Conservation (phyloP, 2,888 invertebrate genomes). For the Temnothorax unifasciatus region DNA sequence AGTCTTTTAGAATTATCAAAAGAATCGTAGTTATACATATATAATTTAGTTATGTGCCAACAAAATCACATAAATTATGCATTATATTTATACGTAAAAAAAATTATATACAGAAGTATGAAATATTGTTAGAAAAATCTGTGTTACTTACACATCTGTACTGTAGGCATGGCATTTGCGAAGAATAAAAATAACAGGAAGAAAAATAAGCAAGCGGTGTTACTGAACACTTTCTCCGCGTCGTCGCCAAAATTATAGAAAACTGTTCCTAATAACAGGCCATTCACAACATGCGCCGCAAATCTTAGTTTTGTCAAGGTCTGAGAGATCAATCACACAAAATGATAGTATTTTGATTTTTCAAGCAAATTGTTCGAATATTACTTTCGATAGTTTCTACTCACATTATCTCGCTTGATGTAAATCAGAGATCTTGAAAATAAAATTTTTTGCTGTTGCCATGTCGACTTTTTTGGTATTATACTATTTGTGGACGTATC, state of each 20-base stretch:
- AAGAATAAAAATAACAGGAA: conserved; percentile 89
- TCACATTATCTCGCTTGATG: conserved; percentile 86
- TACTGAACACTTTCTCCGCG: conserved; percentile 87
- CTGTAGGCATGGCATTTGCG: conserved; percentile 89
- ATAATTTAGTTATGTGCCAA: not conserved
- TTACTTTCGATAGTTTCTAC: conserved; percentile 55
- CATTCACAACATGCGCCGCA: conserved; percentile 87
- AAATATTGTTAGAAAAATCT: not conserved
- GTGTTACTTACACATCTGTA: conserved; percentile 88
- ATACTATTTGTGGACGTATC: not conserved
- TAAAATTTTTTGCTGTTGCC: conserved; percentile 86
- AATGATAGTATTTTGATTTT: not conserved
- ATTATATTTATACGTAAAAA: not conserved
- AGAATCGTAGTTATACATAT: not conserved
- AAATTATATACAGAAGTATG: not conserved
- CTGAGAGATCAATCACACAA: conserved; percentile 76
- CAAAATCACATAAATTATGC: not conserved
- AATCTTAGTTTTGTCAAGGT: conserved; percentile 87
- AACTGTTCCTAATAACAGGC: conserved; percentile 88
- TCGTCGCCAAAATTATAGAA: conserved; percentile 89
- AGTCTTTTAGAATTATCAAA: conserved; percentile 74
- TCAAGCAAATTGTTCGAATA: not conserved
- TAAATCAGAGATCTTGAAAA: conserved; percentile 86
- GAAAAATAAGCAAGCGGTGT: conserved; percentile 89
- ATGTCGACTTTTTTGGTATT: conserved; percentile 76